Evolutionary conservation across 2,113 vertebrate species (phyloP), one percentile per base, ranked within the genome.

Genomic region (Thinocorus orbignyianus): DNA sequence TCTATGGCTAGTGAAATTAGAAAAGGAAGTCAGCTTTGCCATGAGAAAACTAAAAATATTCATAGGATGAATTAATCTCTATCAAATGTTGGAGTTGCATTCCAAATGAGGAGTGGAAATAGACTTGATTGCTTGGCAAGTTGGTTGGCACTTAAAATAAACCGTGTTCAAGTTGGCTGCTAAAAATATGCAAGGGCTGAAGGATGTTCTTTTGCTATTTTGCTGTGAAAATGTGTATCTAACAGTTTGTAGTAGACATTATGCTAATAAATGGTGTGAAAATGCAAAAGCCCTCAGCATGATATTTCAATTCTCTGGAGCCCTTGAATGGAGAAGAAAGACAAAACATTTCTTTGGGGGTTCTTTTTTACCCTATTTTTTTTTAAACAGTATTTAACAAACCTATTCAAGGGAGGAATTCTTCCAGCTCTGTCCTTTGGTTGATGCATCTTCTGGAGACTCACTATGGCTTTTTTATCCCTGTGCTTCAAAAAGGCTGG

Each of bases 61-160:
- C 28, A 33, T 69, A 30, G 69, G 60, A 54, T 80, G 93, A 92
- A 94, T 92, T 92, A 93, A 92, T 93, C 60, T 60, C 4, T 73
- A 82, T 81, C 60, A 70, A 86, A 70, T 25, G 68, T 60, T 88
- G 8, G 91, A 85, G 81, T 31, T 82, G 92, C 84, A 86, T 95
- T 96, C 89, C 24, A 35, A 70, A 76, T 44, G 86, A 86, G 86
- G 30, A 37, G 84, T 81, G 83, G 70, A 94, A 95, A 78, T 95
- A 74, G 93, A 82, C 81, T 97, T 94, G 92, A 95, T 94, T 97
- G 79, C 91, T 70, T 22, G 82, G 88, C 94, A 89, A 96, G 86
- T 48, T 60, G 42, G 92, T 69, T 94, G 91, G 69, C 60, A 83
- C 90, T 83, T 83, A 81, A 94, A 95, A 94, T 91, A 90, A 92